phyloP scores from a whole-genome alignment of 2,888 invertebrate species.

The Temnothorax ravouxi region DNA sequence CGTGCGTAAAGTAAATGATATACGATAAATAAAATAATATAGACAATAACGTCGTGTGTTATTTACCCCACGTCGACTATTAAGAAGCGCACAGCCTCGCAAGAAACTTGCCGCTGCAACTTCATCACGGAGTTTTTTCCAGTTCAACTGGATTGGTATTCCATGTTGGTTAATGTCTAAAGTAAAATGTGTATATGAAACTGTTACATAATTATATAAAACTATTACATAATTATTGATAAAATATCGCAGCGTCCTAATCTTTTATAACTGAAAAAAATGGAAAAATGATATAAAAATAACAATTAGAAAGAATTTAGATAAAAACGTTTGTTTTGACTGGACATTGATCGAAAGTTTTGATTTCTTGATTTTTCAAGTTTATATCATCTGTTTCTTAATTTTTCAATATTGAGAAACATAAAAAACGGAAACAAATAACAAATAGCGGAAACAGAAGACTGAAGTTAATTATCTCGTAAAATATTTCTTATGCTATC shows the following conservation, averaged over 20 bases:
- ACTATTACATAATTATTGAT: neutral
- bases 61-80: neutral
- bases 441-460: neutral
- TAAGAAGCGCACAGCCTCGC: neutral
- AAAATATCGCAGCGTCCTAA: neutral
- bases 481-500: neutral
- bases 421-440: neutral
- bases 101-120: neutral
- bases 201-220: neutral
- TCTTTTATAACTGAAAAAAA: neutral
- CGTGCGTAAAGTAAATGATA: constrained; percentile 28
- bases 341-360: neutral
- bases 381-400: neutral
- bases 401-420: neutral
- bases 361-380: neutral
- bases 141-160: neutral
- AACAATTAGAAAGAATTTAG: no score
- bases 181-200: neutral
- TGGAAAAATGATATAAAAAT: no score
- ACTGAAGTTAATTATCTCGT: neutral
- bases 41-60: neutral
- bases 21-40: constrained; percentile 36
- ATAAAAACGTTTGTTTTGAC: no score
- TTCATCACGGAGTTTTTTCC: constrained; percentile 1
- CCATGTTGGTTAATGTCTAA: neutral